Percentiles rank a stretch among this genome's conserved stretches.
Conservation (phyloP, 2,888 invertebrate species). For the Stenodera caucasica region DNA sequence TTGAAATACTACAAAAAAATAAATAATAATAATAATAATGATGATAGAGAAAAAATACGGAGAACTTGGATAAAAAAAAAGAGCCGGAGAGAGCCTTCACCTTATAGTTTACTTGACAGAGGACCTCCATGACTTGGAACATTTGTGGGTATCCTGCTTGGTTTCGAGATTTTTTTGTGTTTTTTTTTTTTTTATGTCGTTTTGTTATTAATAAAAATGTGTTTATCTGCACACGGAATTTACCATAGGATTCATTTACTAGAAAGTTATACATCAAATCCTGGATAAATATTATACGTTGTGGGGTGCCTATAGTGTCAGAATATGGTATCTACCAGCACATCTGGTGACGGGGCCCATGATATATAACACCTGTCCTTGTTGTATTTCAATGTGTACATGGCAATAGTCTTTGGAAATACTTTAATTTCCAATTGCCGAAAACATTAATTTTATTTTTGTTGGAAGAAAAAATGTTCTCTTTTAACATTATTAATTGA, state of each 20-base stretch:
- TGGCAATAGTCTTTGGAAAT: not conserved
- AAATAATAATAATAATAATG: too few relatives aligned
- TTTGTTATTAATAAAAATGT: constrained; percentile 18
- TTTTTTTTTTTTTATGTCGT: too few relatives aligned
- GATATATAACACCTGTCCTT: constrained; percentile 27
- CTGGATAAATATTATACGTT: constrained; percentile 35
- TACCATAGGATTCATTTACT: constrained; percentile 23
- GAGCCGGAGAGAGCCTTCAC: constrained; percentile 40
- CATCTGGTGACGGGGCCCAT: constrained; percentile 37
- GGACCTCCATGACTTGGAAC: constrained; percentile 36
- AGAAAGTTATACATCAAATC: constrained; percentile 26
- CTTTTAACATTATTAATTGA: not conserved
- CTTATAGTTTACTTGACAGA: constrained; percentile 37
- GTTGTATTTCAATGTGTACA: constrained; percentile 6
- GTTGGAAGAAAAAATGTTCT: too few relatives aligned
- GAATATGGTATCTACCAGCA: constrained; percentile 37
- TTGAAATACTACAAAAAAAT: constrained; percentile 6
- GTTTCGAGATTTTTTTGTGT: too few relatives aligned
- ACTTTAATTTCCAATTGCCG: not conserved
- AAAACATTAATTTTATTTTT: not conserved
- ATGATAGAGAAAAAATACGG: constrained; percentile 26
- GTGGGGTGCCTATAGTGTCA: constrained; percentile 40
- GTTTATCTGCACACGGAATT: constrained; percentile 35
- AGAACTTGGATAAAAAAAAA: constrained; percentile 24
- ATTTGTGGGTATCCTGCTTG: constrained; percentile 35